Evolutionary conservation across 1,140 invertebrate species (phyloP).

Genomic region (Gonioctena quinquepunctata): DNA sequence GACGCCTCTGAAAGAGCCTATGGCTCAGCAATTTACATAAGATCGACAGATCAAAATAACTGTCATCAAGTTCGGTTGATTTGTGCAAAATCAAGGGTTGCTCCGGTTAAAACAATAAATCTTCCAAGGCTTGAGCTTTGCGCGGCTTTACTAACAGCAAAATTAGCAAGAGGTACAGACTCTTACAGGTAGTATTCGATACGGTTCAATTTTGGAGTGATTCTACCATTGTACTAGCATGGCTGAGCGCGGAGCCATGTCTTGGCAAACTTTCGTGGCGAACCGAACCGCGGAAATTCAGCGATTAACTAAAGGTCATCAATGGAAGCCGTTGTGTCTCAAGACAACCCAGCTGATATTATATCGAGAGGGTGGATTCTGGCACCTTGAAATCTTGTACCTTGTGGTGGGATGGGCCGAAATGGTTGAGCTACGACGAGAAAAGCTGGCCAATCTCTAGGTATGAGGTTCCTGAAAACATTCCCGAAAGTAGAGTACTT

Average conservation of each 20-base stretch:
- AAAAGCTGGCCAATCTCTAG: slow-evolving; percentile 11
- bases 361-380: slow-evolving; percentile 32
- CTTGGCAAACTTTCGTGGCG: slow-evolving; percentile 33
- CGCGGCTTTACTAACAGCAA: slow-evolving; percentile 20
- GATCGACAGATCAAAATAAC: background rate
- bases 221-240: slow-evolving; percentile 38
- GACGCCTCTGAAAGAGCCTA: slow-evolving; percentile 26
- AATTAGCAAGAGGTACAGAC: background rate
- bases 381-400: slow-evolving; percentile 13
- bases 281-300: slow-evolving; percentile 45
- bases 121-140: slow-evolving; percentile 36
- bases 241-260: slow-evolving; percentile 15
- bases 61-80: slow-evolving; percentile 23
- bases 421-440: slow-evolving; percentile 1
- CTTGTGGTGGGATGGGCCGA: slow-evolving; percentile 31
- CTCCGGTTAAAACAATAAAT: slow-evolving; percentile 39
- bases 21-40: slow-evolving; percentile 19
- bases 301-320: background rate
- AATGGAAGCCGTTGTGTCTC: slow-evolving; percentile 40
- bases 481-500: slow-evolving; percentile 14
- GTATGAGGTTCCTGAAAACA: too few relatives aligned
- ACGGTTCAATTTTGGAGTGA: slow-evolving; percentile 36
- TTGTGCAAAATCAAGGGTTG: slow-evolving; percentile 37
- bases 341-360: slow-evolving; percentile 43
- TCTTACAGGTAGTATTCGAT: slow-evolving; percentile 38